Base-by-base conservation (phyloP, 2,113 vertebrate genomes). In the Nyctibius bracteatus region DNA sequence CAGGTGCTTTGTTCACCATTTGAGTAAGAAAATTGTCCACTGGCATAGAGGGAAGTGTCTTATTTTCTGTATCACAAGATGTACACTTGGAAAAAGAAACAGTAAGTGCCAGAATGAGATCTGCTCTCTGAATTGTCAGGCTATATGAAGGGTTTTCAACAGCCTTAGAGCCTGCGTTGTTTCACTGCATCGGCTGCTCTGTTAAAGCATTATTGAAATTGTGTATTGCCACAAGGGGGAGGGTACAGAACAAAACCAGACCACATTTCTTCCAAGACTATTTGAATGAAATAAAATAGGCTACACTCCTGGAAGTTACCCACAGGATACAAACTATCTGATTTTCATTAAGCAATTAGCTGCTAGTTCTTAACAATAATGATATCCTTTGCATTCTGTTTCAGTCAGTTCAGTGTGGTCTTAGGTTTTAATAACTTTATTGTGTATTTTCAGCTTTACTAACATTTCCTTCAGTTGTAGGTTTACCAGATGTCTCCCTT, bases 371-470 rank as follows among this genome's bases (percentile, higher is more conserved):
- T 83, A 49, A 49, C 37, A 70, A 77, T 95, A 94, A 91, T 88
- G 1, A 35, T 51, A 39, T 31, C 33, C 54, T 96, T 96, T 82
- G 92, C 93, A 93, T 96, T 97, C 62, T 92, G 61, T 96, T 97
- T 95, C 73, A 91, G 74, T 66, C 58, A 54, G 49, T 94, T 87
- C 84, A 44, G 7, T 74, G 49, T 75, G 47, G 52, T 74, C 95
- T 97, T 75, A 93, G 62, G 68, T 91, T 97, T 97, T 86, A 87
- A 83, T 96, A 95, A 93, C 51, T 57, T 41, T 55, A 75, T 59
- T 84, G 35, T 86, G 46, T 89, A 39, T 95, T 97, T 96, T 96
- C 92, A 66, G 67, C 21, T 90, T 90, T 49, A 77, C 43, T 84
- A 95, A 80, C 51, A 78, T 33, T 77, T 97, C 58, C 27, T 63